These are phyloP conservation scores for Leucoptera coffeella DNA, from an alignment of 2,888 invertebrate species.

Conservation along the genomic window DNA sequence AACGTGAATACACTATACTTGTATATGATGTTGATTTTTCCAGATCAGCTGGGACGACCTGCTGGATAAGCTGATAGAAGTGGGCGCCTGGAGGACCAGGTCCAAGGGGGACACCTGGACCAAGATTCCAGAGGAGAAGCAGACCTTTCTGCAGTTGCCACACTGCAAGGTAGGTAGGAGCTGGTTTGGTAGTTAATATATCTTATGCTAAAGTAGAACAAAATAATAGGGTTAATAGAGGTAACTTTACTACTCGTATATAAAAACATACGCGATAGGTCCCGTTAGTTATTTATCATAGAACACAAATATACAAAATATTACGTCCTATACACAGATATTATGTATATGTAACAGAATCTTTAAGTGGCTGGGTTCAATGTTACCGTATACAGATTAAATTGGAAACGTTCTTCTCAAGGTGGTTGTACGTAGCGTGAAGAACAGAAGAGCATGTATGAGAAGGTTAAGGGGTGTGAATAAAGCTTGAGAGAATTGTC, in stretches of 20 bases:
- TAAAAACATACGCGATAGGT: no score
- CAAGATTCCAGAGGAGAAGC: slow-evolving; percentile 13
- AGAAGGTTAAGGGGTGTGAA: no score
- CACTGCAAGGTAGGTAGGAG: slow-evolving; percentile 26
- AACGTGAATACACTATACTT: no score
- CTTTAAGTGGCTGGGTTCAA: background rate
- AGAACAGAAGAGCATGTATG: no score
- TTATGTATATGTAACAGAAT: background rate
- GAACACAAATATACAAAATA: background rate
- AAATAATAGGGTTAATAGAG: no score
- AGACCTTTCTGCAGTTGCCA: slow-evolving; percentile 12
- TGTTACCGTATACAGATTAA: no score
- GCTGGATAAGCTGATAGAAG: slow-evolving; percentile 19
- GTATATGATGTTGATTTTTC: no score
- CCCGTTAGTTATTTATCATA: no score
- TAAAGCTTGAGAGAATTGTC: no score
- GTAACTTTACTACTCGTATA: no score
- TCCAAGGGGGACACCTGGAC: slow-evolving; percentile 15
- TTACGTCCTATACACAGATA: background rate
- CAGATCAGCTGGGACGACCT: slow-evolving; percentile 40
- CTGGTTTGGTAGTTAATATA: background rate
- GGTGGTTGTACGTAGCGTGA: no score
- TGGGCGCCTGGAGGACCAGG: slow-evolving; percentile 21
- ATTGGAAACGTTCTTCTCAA: no score
- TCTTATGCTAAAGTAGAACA: background rate